Base-by-base conservation (phyloP, 1,140 invertebrate species). In the Euura lappo region DNA sequence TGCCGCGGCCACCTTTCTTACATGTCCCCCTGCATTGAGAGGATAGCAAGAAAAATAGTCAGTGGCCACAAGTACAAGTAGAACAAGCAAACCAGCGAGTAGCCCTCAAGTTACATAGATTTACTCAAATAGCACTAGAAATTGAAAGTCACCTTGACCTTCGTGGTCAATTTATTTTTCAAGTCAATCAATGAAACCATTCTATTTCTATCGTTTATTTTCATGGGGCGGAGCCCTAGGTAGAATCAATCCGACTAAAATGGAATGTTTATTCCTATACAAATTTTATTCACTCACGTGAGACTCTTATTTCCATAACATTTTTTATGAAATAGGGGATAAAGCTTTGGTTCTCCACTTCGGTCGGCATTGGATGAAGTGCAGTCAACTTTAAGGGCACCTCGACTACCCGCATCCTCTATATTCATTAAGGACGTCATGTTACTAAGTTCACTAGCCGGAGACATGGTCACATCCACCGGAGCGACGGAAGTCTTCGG, bases 391-490 rank as follows among this genome's bases (percentile, higher is more conserved):
- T 74, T 45, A 65, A 51, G 43, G 67, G 70, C 28, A 42, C 42
- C 51, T 68, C 70, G 10, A 11, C 51, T 66, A 71, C 67, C 65
- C 64, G 72, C 45, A 70, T 86, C 82, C 68, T 83, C 79, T 45
- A 89, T 86, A 47, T 88, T 85, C 83, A 90, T 86, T 4, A 81
- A 83, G 2, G 88, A 89, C 2, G 89, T 86, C 85, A 90, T 89
- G 70, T 86, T 86, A 73, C 87, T 89, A 65, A 90, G 84, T 74
- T 89, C 87, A 65, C 85, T 89, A 4, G 85, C 87, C 6, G 89
- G 88, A 3, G 89, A 89, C 78, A 89, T 81, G 44, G 84, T 72
- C n/a, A 76, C 7, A 66, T 78, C 72, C 68, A 78, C 72, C 2
- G 75, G 45, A 6, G 64, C 70, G 43, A 69, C 42, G 51, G 71